Evolutionary conservation across 2,113 vertebrate genomes (phyloP).

Genomic region (Donacobius atricapilla): DNA sequence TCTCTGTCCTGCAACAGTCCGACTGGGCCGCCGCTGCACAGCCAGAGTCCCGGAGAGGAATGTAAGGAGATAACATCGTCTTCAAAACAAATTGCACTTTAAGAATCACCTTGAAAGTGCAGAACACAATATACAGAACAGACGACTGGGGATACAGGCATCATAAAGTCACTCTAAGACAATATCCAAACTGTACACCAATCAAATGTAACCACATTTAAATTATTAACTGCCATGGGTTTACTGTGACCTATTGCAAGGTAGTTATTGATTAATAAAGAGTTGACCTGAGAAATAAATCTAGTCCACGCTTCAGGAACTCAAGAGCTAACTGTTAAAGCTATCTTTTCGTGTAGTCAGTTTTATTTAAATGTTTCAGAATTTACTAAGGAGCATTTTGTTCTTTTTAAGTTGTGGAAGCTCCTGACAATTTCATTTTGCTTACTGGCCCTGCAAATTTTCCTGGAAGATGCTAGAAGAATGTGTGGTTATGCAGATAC

Average conservation of each 20-base stretch:
- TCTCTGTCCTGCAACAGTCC: too few species aligned
- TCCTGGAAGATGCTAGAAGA: neutral
- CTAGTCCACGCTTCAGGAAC: neutral
- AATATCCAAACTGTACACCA: neutral
- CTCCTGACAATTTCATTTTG: neutral
- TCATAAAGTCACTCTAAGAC: too few species aligned
- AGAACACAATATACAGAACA: too few species aligned
- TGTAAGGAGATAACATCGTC: too few species aligned
- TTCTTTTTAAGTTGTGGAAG: neutral
- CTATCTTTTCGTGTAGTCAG: neutral
- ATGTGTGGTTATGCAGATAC: neutral
- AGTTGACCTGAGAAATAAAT: neutral
- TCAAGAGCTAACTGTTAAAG: neutral
- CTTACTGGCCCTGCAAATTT: slow-evolving; percentile 4
- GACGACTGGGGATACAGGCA: too few species aligned
- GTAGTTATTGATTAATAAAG: neutral
- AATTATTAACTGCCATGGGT: neutral
- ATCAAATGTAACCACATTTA: neutral
- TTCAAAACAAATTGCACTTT: too few species aligned
- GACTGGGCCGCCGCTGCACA: too few species aligned
- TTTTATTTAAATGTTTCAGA: neutral
- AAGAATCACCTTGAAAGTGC: too few species aligned
- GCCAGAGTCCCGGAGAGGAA: too few species aligned
- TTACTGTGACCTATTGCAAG: neutral
- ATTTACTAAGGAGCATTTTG: neutral